Evolutionary conservation across 2,797 vertebrate species (phyloP).

Genomic region (Phalanger gymnotis): DNA sequence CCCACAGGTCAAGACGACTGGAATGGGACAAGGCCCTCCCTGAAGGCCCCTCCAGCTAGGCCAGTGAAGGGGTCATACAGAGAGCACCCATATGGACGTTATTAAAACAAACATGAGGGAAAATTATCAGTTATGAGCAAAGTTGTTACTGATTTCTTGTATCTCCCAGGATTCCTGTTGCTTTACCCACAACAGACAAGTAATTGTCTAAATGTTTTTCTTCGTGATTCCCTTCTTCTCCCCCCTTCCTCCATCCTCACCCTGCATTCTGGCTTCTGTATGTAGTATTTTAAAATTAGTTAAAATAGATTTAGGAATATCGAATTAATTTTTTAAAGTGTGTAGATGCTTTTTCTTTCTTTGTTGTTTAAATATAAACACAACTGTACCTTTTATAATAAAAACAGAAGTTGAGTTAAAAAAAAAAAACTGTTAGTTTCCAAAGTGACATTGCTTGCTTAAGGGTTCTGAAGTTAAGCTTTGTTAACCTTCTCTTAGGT

Average conservation of each 20-base stretch:
- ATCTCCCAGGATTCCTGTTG: constrained; percentile 96
- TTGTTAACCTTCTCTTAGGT: constrained; percentile 85
- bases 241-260: constrained; percentile 86
- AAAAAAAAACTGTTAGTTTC: constrained; percentile 86
- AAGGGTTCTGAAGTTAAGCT: constrained; percentile 84
- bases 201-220: constrained; percentile 97
- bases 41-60: constrained; percentile 91
- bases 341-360: constrained; percentile 87
- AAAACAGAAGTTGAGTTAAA: constrained; percentile 82
- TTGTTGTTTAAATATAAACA: constrained; percentile 88
- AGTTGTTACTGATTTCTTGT: constrained; percentile 94
- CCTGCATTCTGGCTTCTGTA: constrained; percentile 88
- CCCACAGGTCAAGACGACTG: constrained; percentile 94
- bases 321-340: constrained; percentile 85
- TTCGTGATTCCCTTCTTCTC: constrained; percentile 88
- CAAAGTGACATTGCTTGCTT: constrained; percentile 87
- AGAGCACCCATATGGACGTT: constrained; percentile 97
- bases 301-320: constrained; percentile 89
- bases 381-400: constrained; percentile 87
- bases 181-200: constrained; percentile 98
- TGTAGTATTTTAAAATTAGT: constrained; percentile 86
- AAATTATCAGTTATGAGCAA: constrained; percentile 88
- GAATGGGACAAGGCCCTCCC: constrained; percentile 91
- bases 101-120: constrained; percentile 89
- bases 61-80: constrained; percentile 93